These are phyloP conservation scores for Leucoptera coffeella DNA, from an alignment of 2,888 invertebrate species.

Conservation along the genomic window DNA sequence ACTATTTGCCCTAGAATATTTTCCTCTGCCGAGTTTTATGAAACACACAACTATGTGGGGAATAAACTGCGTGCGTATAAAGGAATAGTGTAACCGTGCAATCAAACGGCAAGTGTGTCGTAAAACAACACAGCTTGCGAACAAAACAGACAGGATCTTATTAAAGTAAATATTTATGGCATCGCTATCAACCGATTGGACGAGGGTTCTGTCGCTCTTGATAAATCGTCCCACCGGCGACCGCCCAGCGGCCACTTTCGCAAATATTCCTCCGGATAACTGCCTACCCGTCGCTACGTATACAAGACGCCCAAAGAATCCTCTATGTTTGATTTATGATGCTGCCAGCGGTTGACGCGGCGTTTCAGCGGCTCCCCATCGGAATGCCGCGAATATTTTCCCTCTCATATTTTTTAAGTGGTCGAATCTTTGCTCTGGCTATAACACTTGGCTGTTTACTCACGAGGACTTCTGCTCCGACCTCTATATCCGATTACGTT, in stretches of 20 bases:
- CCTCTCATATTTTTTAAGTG: no score
- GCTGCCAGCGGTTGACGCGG: no score
- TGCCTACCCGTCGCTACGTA: constrained; percentile 21
- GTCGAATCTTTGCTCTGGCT: no score
- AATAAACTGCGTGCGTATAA: constrained; percentile 24
- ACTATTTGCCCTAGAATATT: no score
- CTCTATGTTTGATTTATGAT: constrained; percentile 36
- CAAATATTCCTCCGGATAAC: constrained; percentile 32
- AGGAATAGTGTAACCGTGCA: no score
- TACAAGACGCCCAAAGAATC: constrained; percentile 29
- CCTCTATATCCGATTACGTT: constrained; percentile 9
- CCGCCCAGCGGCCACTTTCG: constrained; percentile 29
- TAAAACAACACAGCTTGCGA: constrained; percentile 38
- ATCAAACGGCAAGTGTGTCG: constrained; percentile 35
- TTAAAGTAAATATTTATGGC: constrained; percentile 54
- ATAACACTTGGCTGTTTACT: no score
- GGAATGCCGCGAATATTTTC: no score
- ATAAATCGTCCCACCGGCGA: constrained; percentile 43
- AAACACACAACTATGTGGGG: no score
- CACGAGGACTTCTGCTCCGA: not conserved
- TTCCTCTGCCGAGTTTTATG: no score
- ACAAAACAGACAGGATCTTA: constrained; percentile 49
- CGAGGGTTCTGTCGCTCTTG: constrained; percentile 42
- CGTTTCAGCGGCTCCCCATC: no score
- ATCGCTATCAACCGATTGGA: constrained; percentile 48